Base-by-base conservation (phyloP, 2,888 invertebrate genomes). In the Drosophila percnosoma region DNA sequence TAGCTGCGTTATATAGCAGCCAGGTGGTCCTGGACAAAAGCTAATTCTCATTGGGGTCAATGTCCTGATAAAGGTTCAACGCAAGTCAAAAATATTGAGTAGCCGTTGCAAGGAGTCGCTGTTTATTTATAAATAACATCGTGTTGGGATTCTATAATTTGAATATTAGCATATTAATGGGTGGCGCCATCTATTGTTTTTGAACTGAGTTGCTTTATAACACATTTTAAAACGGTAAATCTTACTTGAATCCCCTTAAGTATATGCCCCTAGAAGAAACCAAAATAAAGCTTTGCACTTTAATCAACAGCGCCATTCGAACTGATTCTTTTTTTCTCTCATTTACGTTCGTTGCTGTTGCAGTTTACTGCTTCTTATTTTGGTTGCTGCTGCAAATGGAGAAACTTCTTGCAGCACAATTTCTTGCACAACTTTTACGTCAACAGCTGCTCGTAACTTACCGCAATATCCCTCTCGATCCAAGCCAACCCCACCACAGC, bases 381-480 rank as follows among this genome's bases (percentile, higher is more conserved):
- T 54, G 48, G 54, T 24, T 45, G 45, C 15, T 45, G 34, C 48
- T 62, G 67, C 75, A 75, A 79, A 82, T 79, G 79, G 68, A 66
- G 69, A 78, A 85, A 73, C 73, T 80, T 73, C 73, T 80, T 69
- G 42, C 71, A 63, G 57, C 52, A 66, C 66, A 63, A 70, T 75
- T 70, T 62, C 69, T 82, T 75, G 60, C 73, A 68, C 78, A 87
- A 83, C 85, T 87, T 83, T 45, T 84, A 51, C 57, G 71, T 65
- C 78, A 83, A 74, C 83, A 87, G 86, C 83, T 85, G 88, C 68
- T 85, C 54, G 62, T 68, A 68, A 73, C 73, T 63, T 52, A 55
- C 59, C 52, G 11, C 52, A 29, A 4, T 27, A 8, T 27, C 10
- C 24, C 31, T 24, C n/a, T 13, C 27, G 13, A n/a, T 51, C 51